Percentiles rank a stretch among this genome's conserved stretches.
Conservation (phyloP, 1,140 invertebrate genomes). For the Eciton burchellii region DNA sequence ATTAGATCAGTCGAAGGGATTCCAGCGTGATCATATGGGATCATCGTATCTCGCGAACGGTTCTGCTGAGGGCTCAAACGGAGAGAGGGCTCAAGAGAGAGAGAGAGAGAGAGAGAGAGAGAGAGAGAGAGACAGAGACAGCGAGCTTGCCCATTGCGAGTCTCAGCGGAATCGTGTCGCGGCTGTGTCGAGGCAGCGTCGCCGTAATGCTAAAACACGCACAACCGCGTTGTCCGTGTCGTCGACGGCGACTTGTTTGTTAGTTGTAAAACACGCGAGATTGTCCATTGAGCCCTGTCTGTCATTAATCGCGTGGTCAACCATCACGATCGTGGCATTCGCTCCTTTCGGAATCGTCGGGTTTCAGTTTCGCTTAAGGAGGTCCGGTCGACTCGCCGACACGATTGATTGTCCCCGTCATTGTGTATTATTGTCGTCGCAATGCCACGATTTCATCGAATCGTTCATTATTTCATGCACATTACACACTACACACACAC, state of each 20-base stretch:
- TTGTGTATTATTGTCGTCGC: conserved; percentile 43
- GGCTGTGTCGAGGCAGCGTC: conserved; percentile 29
- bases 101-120: no score
- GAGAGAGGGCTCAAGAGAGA: no score
- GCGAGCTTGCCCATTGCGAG: not conserved
- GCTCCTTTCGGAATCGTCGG: conserved; percentile 15
- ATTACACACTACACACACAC: no score
- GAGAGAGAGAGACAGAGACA: no score
- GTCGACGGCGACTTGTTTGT: conserved; percentile 42
- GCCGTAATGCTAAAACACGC: conserved; percentile 54
- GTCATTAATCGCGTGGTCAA: conserved; percentile 59
- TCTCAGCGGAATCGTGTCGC: conserved; percentile 30
- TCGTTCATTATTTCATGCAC: conserved; percentile 28
- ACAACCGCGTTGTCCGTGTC: conserved; percentile 39
- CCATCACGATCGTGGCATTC: conserved; percentile 50
- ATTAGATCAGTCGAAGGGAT: conserved; percentile 36
- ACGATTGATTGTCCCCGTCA: conserved; percentile 21
- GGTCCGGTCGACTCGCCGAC: conserved; percentile 9
- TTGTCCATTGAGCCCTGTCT: conserved; percentile 52
- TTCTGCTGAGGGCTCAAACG: conserved; percentile 30
- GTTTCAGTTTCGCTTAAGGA: conserved; percentile 33
- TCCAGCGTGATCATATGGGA: conserved; percentile 36
- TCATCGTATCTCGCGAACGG: conserved; percentile 34
- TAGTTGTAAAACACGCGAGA: conserved; percentile 57
- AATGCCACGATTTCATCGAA: conserved; percentile 60